These are phyloP conservation scores for Labia minor DNA, from an alignment of 2,888 invertebrate genomes.

Conservation along the genomic window DNA sequence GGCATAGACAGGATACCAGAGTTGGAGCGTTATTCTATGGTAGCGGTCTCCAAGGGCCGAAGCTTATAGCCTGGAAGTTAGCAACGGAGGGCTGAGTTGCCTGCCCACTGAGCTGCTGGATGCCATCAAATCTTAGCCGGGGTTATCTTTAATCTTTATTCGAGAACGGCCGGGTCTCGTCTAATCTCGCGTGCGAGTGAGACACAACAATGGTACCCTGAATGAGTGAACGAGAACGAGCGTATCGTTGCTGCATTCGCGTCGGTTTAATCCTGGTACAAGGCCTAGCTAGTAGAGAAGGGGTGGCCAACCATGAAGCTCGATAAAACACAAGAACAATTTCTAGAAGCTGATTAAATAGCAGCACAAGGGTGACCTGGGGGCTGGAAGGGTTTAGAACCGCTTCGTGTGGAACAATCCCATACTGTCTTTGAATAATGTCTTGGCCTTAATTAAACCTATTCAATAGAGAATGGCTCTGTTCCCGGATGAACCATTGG, in stretches of 20 bases:
- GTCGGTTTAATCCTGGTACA: background rate
- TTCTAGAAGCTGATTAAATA: constrained; percentile 13
- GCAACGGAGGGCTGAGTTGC: too few species aligned
- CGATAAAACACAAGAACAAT: constrained; percentile 13
- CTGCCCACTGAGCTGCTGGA: background rate
- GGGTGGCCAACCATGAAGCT: constrained; percentile 13
- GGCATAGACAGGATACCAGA: background rate
- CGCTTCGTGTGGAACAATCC: constrained; percentile 13
- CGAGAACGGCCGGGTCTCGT: background rate
- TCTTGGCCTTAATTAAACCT: constrained; percentile 13
- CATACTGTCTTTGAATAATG: constrained; percentile 5
- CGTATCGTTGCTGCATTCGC: background rate
- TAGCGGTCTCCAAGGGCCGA: too few species aligned
- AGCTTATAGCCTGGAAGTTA: too few species aligned
- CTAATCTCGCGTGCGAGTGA: constrained; percentile 8
- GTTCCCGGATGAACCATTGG: constrained; percentile 13
- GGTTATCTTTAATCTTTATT: constrained; percentile 13
- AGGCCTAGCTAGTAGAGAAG: background rate
- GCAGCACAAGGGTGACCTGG: background rate
- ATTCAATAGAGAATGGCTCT: constrained; percentile 13
- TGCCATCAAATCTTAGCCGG: constrained; percentile 1
- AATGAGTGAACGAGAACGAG: constrained; percentile 8
- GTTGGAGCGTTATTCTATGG: too few species aligned
- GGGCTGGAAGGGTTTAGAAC: background rate
- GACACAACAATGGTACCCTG: background rate